Evolutionary conservation across 37 sponge, comb jelly and placozoan species (phyloP), one percentile per base, ranked within the genome.

Genomic region (Geodia barretti): DNA sequence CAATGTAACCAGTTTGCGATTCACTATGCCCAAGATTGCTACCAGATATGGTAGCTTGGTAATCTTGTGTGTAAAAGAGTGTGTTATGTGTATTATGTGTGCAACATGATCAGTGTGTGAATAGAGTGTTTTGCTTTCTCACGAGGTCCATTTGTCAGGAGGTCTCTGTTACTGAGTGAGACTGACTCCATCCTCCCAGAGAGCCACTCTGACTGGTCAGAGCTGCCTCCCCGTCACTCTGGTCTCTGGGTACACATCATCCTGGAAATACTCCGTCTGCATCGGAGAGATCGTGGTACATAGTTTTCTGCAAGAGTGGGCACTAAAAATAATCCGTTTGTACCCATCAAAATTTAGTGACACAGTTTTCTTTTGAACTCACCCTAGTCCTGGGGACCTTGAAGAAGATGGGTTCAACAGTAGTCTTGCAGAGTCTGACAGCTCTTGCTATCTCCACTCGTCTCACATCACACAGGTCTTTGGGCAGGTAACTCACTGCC

Each of bases 221-320:
- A 36, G 71, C 77, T 28, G 92, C 70, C 59, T 88, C 79, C 89
- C 94, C 17, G 67, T 61, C 40, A 79, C 86, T 24, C 23, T 14
- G 62, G 94, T 93, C n/a, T 74, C 81, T 21, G 89, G 92, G 36
- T 81, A 96, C 3, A 96, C 35, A 67, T 96, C 97, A 78, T 96
- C 94, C 78, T 96, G 97, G 67, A 96, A 96, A 70, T 84, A 96
- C 39, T 86, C 89, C 21, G 43, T 77, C 86, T 89, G 80, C 8
- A 74, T 0, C 54, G 35, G 43, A 29, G 4, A 36, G n/a, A n/a
- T n/a, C n/a, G n/a, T n/a, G n/a, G n/a, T n/a, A n/a, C n/a, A n/a
- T n/a, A n/a, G n/a, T n/a, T n/a, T n/a, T n/a, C n/a, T n/a, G n/a
- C n/a, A n/a, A n/a, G n/a, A n/a, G n/a, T 34, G n/a, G n/a, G n/a